Evolutionary conservation across 2,888 invertebrate species (phyloP), one percentile per base, ranked within the genome.

Genomic region (Onthophagus sagittarius): DNA sequence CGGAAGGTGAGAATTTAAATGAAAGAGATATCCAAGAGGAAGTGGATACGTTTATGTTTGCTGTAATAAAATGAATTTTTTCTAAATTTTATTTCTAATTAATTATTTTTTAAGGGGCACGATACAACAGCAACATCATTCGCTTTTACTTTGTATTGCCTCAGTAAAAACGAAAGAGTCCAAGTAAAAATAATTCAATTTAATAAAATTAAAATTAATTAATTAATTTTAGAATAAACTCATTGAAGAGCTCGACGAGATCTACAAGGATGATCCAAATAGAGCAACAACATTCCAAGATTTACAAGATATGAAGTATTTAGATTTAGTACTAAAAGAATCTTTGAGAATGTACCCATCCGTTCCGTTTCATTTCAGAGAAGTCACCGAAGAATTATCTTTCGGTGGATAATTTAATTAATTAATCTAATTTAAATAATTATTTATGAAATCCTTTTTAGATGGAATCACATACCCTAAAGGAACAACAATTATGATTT

Each of bases 161-260:
- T 80, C n/a, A 75, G 78, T 0, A 75, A 69, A 3, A 65, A 79
- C 74, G 76, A 75, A 0, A 76, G 78, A 23, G 74, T 77, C 14
- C 79, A 81, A 75, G 79, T 79, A 39, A 75, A 71, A 73, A 71
- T 67, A 15, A 64, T 9, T 9, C 13, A 15, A 64, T 11, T 62
- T n/a, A 13, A 63, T 5, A 63, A 15, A 14, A 63, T 63, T 63
- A 63, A 63, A 63, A 0, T 7, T 63, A 0, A 63, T 7, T 14
- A n/a, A 5, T 14, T 74, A 67, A 32, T 74, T 82, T 69, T 83
- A 85, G 79, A 80, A 80, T 15, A 83, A 81, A 77, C 80, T 83
- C 11, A 78, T 80, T 33, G 77, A 83, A 71, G 87, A 87, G 78
- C 79, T 85, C 15, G 76, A 79, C 5, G 70, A 79, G 9, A 79